Evolutionary conservation across 2,113 vertebrate species (phyloP).

Genomic region (Amphiprion ocellaris): DNA sequence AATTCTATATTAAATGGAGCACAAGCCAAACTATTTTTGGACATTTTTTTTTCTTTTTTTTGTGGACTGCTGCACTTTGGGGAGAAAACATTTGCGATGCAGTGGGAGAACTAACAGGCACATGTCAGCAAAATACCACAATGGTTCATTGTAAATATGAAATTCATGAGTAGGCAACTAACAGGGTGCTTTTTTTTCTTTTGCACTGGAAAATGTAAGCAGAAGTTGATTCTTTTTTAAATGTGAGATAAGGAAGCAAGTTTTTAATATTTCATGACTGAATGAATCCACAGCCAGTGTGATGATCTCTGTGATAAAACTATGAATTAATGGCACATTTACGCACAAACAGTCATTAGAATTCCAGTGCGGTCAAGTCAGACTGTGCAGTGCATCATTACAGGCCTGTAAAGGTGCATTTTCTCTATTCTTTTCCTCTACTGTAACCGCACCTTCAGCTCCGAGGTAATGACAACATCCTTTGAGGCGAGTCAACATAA

Average conservation of each 20-base stretch:
- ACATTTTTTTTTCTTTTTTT: neutral
- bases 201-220: neutral
- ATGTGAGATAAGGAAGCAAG: constrained; percentile 20
- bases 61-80: neutral
- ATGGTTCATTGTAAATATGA: constrained; percentile 66
- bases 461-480: constrained; percentile 81
- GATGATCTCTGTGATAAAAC: neutral
- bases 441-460: constrained; percentile 79
- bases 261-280: constrained; percentile 39
- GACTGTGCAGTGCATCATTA: neutral
- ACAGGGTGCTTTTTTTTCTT: neutral
- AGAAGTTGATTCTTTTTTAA: neutral
- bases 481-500: constrained; percentile 72
- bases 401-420: constrained; percentile 42
- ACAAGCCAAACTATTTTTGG: neutral
- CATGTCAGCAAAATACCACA: constrained; percentile 73
- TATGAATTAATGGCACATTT: constrained; percentile 2
- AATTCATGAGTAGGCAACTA: constrained; percentile 57
- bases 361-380: neutral
- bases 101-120: constrained; percentile 56
- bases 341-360: neutral
- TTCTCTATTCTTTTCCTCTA: neutral
- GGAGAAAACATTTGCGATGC: constrained; percentile 37
- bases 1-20: constrained; percentile 10
- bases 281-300: constrained; percentile 29